Percentiles rank a stretch among this genome's conserved stretches.
These are phyloP conservation scores for Melanchra persicariae DNA, from an alignment of 2,888 invertebrate genomes.

Conservation along the genomic window DNA sequence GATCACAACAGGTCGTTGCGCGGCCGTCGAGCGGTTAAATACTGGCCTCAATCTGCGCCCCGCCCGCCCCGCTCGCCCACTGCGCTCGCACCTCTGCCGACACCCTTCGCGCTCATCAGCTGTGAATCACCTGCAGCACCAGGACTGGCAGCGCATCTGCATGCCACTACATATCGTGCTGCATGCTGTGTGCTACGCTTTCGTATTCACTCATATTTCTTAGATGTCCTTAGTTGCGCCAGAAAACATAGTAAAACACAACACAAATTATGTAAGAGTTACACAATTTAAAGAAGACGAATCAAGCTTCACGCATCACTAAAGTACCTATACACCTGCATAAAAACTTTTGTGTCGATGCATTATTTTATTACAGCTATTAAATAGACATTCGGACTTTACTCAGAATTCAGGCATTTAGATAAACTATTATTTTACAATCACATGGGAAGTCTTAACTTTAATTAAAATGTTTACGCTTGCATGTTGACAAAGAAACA, in stretches of 20 bases:
- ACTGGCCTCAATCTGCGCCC: constrained; percentile 90
- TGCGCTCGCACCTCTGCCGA: constrained; percentile 86
- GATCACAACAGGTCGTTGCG: constrained; percentile 91
- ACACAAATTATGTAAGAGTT: constrained; percentile 56
- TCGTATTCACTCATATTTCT: constrained; percentile 34
- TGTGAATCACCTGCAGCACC: constrained; percentile 84
- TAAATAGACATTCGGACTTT: constrained; percentile 12
- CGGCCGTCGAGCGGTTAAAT: constrained; percentile 90
- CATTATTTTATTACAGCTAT: constrained; percentile 33
- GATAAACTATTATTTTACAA: neutral
- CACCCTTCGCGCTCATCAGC: constrained; percentile 88
- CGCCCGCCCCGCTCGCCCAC: constrained; percentile 90
- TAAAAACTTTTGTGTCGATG: constrained; percentile 15
- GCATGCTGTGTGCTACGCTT: constrained; percentile 23
- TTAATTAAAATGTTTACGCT: neutral
- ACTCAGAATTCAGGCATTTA: constrained; percentile 5
- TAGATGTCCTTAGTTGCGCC: constrained; percentile 37
- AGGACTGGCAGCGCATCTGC: constrained; percentile 66
- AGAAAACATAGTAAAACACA: constrained; percentile 44
- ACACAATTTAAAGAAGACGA: constrained; percentile 54
- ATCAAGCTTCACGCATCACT: constrained; percentile 38
- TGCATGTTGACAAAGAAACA: neutral
- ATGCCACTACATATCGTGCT: constrained; percentile 1
- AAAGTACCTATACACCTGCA: constrained; percentile 28
- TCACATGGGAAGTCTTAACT: neutral